Percentiles rank a stretch among this genome's conserved stretches.
phyloP scores from a whole-genome alignment of 1,140 invertebrate species.

The Drosophila truncata region DNA sequence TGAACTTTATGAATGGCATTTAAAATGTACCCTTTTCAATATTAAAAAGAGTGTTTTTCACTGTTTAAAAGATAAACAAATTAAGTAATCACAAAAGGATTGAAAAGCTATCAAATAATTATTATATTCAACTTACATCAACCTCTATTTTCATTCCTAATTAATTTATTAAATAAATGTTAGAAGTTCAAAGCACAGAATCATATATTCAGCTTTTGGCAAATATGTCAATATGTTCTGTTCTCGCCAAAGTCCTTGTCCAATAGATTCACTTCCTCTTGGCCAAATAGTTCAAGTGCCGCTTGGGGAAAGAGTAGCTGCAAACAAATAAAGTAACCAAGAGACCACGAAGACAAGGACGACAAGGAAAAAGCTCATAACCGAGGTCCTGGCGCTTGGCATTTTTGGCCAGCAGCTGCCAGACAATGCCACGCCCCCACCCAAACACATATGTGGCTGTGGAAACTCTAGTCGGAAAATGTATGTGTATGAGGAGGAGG shows the following conservation, averaged over 20 bases:
- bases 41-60: too few species aligned
- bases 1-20: background rate
- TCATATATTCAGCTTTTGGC: background rate
- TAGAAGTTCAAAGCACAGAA: background rate
- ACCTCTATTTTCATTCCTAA: background rate
- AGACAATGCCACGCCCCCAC: slow-evolving; percentile 49
- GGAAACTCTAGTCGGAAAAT: slow-evolving; percentile 16
- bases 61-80: too few species aligned
- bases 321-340: slow-evolving; percentile 45
- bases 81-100: background rate
- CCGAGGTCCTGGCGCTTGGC: slow-evolving; percentile 48
- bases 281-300: slow-evolving; percentile 31
- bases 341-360: slow-evolving; percentile 49
- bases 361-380: slow-evolving; percentile 71
- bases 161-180: background rate
- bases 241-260: background rate
- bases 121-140: background rate
- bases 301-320: slow-evolving; percentile 28
- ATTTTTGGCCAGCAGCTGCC: slow-evolving; percentile 56
- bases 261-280: slow-evolving; percentile 26
- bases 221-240: slow-evolving; percentile 2
- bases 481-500: background rate
- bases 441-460: slow-evolving; percentile 27
- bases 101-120: background rate
- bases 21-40: background rate